A percentile compares a stretch with the other conserved stretches of the same genome.
Evolutionary conservation across 2,888 invertebrate species (phyloP).

Genomic region (Eupsilia transversa): DNA sequence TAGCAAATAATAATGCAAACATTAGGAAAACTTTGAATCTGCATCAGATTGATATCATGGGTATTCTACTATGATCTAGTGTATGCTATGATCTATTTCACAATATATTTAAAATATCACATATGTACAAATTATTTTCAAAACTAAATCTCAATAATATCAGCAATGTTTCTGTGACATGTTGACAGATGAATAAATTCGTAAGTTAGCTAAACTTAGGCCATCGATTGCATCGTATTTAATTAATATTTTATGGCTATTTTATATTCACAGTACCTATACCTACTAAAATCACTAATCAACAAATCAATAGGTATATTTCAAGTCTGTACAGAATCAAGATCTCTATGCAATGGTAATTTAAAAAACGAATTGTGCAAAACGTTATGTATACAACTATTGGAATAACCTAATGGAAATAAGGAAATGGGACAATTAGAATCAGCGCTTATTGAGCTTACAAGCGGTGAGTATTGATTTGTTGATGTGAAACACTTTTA

Average conservation of each 20-base stretch:
- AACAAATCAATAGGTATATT: slow-evolving; percentile 64
- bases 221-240: slow-evolving; percentile 59
- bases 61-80: slow-evolving; percentile 83
- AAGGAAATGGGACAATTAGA: background rate
- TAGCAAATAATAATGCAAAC: slow-evolving; percentile 70
- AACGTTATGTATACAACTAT: slow-evolving; percentile 30
- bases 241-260: slow-evolving; percentile 54
- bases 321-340: slow-evolving; percentile 3
- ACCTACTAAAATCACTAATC: slow-evolving; percentile 46
- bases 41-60: slow-evolving; percentile 79
- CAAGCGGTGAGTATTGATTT: slow-evolving; percentile 56
- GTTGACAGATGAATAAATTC: slow-evolving; percentile 72
- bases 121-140: slow-evolving; percentile 89
- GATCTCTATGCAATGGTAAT: slow-evolving; percentile 6
- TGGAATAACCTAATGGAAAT: slow-evolving; percentile 21
- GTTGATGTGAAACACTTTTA: slow-evolving; percentile 54
- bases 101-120: slow-evolving; percentile 90
- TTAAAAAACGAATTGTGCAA: slow-evolving; percentile 42
- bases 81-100: slow-evolving; percentile 82
- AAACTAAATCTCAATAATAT: slow-evolving; percentile 85
- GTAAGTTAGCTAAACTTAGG: slow-evolving; percentile 67
- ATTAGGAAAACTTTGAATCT: slow-evolving; percentile 76
- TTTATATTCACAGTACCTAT: slow-evolving; percentile 52
- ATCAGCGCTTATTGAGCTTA: slow-evolving; percentile 11
- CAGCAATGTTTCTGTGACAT: slow-evolving; percentile 78